Evolutionary conservation across 2,888 invertebrate genomes (phyloP).

Genomic region (Acronicta leporina): DNA sequence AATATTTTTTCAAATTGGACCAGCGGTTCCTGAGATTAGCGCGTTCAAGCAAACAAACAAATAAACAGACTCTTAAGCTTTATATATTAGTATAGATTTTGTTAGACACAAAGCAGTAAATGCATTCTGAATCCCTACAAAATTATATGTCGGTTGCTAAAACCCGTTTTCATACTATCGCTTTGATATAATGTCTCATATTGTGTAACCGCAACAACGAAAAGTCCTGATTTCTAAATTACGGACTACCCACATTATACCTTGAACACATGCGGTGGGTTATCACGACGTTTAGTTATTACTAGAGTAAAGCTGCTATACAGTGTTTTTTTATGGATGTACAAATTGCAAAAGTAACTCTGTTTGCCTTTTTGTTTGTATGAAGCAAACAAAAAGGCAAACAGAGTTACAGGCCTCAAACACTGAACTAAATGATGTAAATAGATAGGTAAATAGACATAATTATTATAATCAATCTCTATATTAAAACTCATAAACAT

Average conservation of each 20-base stretch:
- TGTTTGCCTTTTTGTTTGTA: no score
- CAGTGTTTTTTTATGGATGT: constrained; percentile 1
- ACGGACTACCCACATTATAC: constrained; percentile 13
- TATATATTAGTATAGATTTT: no score
- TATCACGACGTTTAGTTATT: constrained; percentile 7
- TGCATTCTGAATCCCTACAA: constrained; percentile 32
- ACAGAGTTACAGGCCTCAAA: no score
- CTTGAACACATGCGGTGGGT: constrained; percentile 15
- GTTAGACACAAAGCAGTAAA: constrained; percentile 12
- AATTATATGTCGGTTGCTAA: constrained; percentile 23
- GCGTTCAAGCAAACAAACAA: no score
- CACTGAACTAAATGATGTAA: no score
- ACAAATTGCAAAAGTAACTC: neutral
- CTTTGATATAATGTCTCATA: constrained; percentile 27
- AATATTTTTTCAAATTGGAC: no score
- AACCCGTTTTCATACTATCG: constrained; percentile 5
- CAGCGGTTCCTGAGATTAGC: no score
- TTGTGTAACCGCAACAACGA: constrained; percentile 19
- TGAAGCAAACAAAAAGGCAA: no score
- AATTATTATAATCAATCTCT: no score
- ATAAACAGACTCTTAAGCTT: no score
- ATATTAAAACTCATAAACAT: no score
- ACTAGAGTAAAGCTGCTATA: neutral
- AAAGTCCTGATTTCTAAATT: constrained; percentile 29
- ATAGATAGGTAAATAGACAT: no score